A percentile compares a stretch with the other conserved stretches of the same genome.
Conservation (phyloP, 1,140 invertebrate genomes). For the Sinonovacula constricta region DNA sequence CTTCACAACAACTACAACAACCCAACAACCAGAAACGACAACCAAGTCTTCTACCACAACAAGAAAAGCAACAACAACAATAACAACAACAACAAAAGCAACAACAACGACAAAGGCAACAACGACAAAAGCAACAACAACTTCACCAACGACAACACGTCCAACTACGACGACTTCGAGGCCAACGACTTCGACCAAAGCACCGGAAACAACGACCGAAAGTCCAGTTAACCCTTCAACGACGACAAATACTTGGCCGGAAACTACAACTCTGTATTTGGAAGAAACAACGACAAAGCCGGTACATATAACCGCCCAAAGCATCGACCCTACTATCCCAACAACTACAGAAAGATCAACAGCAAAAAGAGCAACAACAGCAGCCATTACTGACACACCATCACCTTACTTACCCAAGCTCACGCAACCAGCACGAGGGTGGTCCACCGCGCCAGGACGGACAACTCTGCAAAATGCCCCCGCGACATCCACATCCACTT, state of each 20-base stretch:
- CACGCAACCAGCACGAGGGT: too few species aligned
- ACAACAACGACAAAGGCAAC: conserved; percentile 9
- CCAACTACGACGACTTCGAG: conserved; percentile 5
- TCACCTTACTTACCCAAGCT: too few species aligned
- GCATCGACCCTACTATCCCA: not conserved
- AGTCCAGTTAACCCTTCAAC: not conserved
- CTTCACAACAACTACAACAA: not conserved
- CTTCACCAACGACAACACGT: not conserved
- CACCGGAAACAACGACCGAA: not conserved
- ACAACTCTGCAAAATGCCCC: too few species aligned
- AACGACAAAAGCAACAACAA: conserved; percentile 26
- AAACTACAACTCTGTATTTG: not conserved
- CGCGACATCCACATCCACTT: too few species aligned
- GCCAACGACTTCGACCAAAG: not conserved
- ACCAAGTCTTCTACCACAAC: not conserved
- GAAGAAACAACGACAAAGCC: conserved; percentile 19
- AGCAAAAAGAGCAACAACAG: not conserved
- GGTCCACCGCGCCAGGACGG: too few species aligned
- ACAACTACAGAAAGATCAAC: conserved; percentile 1
- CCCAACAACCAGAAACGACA: not conserved
- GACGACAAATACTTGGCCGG: conserved; percentile 11
- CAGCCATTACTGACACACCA: too few species aligned
- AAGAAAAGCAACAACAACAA: not conserved
- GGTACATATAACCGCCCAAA: too few species aligned
- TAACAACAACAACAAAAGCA: not conserved